A percentile compares a stretch with the other conserved stretches of the same genome.
phyloP scores from a whole-genome alignment of 92 coral and sea anemone genomes.

The Epizoanthus ramosus region DNA sequence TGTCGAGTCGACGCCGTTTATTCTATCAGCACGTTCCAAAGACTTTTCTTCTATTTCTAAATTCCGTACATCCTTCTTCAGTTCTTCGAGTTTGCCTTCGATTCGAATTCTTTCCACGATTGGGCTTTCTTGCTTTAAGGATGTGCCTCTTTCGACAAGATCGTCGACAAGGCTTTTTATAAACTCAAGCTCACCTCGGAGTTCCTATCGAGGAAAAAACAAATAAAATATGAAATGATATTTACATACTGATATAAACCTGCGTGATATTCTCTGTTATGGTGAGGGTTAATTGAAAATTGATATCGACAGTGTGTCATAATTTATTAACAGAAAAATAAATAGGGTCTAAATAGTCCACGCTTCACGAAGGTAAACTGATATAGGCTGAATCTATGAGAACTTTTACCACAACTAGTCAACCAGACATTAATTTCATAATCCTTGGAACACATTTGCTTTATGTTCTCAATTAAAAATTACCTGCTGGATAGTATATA shows the following conservation, averaged over 20 bases:
- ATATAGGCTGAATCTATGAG: background rate
- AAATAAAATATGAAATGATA: background rate
- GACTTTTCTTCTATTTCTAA: conserved; percentile 12
- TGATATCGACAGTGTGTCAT: background rate
- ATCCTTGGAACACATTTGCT: too few species aligned
- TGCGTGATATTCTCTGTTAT: background rate
- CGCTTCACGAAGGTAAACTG: background rate
- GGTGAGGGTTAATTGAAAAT: background rate
- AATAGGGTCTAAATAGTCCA: too few species aligned
- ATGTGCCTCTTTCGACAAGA: conserved; percentile 46
- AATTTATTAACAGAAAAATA: background rate
- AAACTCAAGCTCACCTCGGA: conserved; percentile 71
- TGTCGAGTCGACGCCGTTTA: conserved; percentile 4
- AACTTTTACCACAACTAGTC: too few species aligned
- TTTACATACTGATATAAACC: background rate
- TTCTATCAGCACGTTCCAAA: background rate
- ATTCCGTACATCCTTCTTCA: conserved; percentile 44
- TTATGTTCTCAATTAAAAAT: too few species aligned
- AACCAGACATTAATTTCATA: too few species aligned
- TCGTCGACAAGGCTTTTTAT: conserved; percentile 62
- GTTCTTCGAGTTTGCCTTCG: conserved; percentile 52
- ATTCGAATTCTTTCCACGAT: conserved; percentile 53
- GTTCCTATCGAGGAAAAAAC: conserved; percentile 54
- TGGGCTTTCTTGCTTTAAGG: conserved; percentile 52
- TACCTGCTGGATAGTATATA: too few species aligned